A percentile compares a stretch with the other conserved stretches of the same genome.
Conservation (phyloP, 2,113 vertebrate genomes). For the Onychostoma macrolepis region DNA sequence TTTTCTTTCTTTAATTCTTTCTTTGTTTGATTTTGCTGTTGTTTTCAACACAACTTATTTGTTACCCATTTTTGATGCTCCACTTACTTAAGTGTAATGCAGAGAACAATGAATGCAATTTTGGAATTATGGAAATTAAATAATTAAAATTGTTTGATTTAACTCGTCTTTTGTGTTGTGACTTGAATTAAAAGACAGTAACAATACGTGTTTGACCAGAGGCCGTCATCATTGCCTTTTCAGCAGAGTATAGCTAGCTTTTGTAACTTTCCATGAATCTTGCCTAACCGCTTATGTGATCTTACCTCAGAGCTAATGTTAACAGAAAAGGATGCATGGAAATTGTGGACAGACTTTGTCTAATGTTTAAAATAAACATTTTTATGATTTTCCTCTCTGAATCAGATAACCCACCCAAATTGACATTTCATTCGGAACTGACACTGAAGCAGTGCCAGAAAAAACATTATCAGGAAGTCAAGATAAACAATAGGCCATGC, state of each 20-base stretch:
- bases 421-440: background rate
- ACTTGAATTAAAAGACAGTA: background rate
- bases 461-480: background rate
- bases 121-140: conserved; percentile 7
- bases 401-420: background rate
- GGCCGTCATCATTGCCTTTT: background rate
- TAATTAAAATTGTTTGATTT: conserved; percentile 32
- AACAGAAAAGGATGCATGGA: background rate
- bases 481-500: background rate
- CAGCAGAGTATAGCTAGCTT: background rate
- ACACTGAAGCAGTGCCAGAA: background rate
- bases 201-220: background rate
- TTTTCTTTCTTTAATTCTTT: background rate
- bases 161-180: background rate
- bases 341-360: background rate
- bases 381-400: background rate
- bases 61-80: background rate
- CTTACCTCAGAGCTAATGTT: background rate
- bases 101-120: conserved; percentile 18
- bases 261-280: background rate
- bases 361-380: background rate
- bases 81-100: background rate
- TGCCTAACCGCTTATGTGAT: background rate
- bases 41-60: background rate
- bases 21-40: background rate